A percentile compares a stretch with the other conserved stretches of the same genome.
Conservation (phyloP, 1,140 invertebrate species). For the Sarcophaga bullata region DNA sequence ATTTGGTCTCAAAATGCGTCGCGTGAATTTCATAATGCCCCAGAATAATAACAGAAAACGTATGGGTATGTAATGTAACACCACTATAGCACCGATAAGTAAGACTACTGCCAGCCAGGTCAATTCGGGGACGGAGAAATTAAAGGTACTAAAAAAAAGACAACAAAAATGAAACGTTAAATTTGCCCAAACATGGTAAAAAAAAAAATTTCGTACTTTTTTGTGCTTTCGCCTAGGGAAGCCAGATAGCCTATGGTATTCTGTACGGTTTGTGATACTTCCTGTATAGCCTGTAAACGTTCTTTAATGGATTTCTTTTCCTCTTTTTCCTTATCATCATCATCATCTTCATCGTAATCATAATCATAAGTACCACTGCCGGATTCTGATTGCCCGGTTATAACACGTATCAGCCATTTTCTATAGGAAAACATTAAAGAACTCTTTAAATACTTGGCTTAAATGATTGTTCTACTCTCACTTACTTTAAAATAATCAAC, state of each 20-base stretch:
- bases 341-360: constrained; percentile 77
- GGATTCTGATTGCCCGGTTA: constrained; percentile 68
- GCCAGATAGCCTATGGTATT: constrained; percentile 93
- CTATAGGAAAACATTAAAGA: constrained; percentile 50
- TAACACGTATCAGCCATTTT: constrained; percentile 70
- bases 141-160: constrained; percentile 83
- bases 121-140: constrained; percentile 96
- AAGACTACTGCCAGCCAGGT: constrained; percentile 90
- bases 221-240: constrained; percentile 89
- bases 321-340: constrained; percentile 85
- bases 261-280: constrained; percentile 94
- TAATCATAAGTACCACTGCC: constrained; percentile 83
- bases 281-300: constrained; percentile 92
- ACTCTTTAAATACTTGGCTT: too few relatives aligned
- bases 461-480: not conserved
- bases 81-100: constrained; percentile 74
- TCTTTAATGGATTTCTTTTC: constrained; percentile 97
- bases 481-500: constrained; percentile 80
- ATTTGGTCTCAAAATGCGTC: constrained; percentile 92
- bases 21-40: constrained; percentile 97
- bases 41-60: constrained; percentile 93
- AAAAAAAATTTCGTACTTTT: constrained; percentile 73
- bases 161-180: constrained; percentile 20
- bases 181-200: not conserved
- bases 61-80: constrained; percentile 92